Evolutionary conservation across 2,113 vertebrate genomes (phyloP).

Genomic region (Nymphicus hollandicus): DNA sequence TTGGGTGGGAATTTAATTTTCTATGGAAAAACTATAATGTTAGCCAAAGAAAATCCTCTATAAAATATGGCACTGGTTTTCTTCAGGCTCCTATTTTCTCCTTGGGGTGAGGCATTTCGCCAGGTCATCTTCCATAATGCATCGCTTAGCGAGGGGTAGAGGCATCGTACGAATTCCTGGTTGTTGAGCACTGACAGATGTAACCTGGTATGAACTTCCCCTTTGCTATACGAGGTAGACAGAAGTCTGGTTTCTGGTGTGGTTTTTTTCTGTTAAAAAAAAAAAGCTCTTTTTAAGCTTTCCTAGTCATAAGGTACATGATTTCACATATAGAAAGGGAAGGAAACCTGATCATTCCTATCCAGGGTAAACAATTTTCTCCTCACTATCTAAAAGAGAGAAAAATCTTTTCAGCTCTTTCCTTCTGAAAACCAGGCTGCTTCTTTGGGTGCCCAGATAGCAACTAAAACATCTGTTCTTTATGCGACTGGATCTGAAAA

Average conservation of each 20-base stretch:
- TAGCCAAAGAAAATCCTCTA: conserved; percentile 21
- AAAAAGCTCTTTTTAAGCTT: neutral
- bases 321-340: neutral
- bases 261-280: neutral
- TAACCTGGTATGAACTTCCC: conserved; percentile 47
- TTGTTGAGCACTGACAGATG: conserved; percentile 27
- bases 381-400: neutral
- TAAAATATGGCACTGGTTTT: neutral
- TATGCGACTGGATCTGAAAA: neutral
- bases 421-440: neutral
- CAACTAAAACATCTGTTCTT: neutral
- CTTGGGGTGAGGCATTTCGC: neutral
- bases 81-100: conserved; percentile 1
- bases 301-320: neutral
- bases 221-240: conserved; percentile 20
- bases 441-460: neutral
- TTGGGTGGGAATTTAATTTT: conserved; percentile 35
- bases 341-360: neutral
- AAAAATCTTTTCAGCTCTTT: neutral
- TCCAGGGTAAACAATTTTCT: neutral
- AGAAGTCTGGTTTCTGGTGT: conserved; percentile 15
- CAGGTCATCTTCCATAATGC: neutral
- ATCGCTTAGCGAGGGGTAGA: neutral
- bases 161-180: neutral
- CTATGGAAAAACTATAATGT: neutral